Evolutionary conservation across 2,113 vertebrate genomes (phyloP), one percentile per base, ranked within the genome.

Genomic region (Thryonomys swinderianus): DNA sequence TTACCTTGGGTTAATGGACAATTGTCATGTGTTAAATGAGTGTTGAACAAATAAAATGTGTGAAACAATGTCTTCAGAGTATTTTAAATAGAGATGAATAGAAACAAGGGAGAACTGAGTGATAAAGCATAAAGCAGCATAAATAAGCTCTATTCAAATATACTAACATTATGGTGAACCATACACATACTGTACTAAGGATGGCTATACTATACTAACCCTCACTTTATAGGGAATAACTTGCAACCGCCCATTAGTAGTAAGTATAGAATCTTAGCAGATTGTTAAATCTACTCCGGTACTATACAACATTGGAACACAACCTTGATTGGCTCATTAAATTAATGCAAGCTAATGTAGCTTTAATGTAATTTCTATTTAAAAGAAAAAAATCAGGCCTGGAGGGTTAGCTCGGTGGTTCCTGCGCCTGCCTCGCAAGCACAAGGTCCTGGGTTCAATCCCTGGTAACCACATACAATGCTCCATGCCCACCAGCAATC

Each of bases 1-100:
- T 61, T 81, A 81, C 62, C 34, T 79, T 9, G 8, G 12, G 12
- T 51, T 51, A 51, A 51, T 51, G 7, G 51, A 51, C 51, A 51
- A 51, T 12, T 51, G 51, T 51, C 51, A 51, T 51, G 51, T 51
- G 51, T 51, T 51, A 51, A 51, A 51, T 51, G 51, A 51, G 51
- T 51, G 80, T 90, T 93, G 90, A 88, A 85, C 42, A 92, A 83
- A 86, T 78, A 8, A 83, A 76, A 92, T 80, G n/a, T 40, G 20
- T 69, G 13, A 69, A 74, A 79, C 3, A 84, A 91, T n/a, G n/a
- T n/a, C n/a, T n/a, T n/a, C n/a, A n/a, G n/a, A n/a, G 23, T 66
- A 80, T 86, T 87, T 86, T 57, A 94, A 87, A 64, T 13, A 59
- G 27, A 71, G 23, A 66, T 51, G 40, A 90, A 13, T 42, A 84